Evolutionary conservation across 1,140 invertebrate species (phyloP), one percentile per base, ranked within the genome.

Genomic region (Whitmania pigra): DNA sequence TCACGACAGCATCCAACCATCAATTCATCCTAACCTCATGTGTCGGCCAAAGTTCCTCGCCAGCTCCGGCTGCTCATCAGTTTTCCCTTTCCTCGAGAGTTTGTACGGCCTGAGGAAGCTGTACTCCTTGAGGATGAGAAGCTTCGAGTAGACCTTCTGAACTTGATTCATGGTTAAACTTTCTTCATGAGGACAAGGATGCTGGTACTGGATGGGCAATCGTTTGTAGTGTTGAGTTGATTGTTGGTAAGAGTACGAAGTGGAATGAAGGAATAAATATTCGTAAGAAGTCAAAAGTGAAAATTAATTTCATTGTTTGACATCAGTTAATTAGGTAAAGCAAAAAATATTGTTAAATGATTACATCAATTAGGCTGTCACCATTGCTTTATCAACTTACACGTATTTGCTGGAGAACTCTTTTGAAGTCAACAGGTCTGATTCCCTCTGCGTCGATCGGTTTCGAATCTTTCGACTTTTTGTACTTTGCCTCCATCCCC

Each of bases 401-500:
- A 74, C 86, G 85, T 17, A 92, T 85, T 79, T 94, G 90, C 71
- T 89, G 86, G 55, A 93, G 85, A n/a, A 94, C 88, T 76, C 92
- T 82, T 57, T 87, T 82, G 75, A 93, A 88, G 82, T 95, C 91
- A 0, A 95, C 88, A 0, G 92, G 92, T 77, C 69, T 20, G 22
- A 25, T 20, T 18, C n/a, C 49, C 20, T 53, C 36, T 17, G 11
- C 53, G 2, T 20, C 43, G 5, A 49, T 70, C 2, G 53, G 53
- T 36, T 70, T 25, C 7, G 25, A 27, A 2, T 70, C 22, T 22
- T 53, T 70, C 17, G 43, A 53, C 29, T 70, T 70, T 18, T 88
- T 87, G 77, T 93, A 91, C 79, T 91, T 90, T 60, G 82, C 90
- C 86, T 99, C 96, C 92, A 99, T 97, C 76, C 88, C 89, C n/a